These are phyloP conservation scores for Heliconius ismenius DNA, from an alignment of 2,888 invertebrate genomes.

Conservation along the genomic window DNA sequence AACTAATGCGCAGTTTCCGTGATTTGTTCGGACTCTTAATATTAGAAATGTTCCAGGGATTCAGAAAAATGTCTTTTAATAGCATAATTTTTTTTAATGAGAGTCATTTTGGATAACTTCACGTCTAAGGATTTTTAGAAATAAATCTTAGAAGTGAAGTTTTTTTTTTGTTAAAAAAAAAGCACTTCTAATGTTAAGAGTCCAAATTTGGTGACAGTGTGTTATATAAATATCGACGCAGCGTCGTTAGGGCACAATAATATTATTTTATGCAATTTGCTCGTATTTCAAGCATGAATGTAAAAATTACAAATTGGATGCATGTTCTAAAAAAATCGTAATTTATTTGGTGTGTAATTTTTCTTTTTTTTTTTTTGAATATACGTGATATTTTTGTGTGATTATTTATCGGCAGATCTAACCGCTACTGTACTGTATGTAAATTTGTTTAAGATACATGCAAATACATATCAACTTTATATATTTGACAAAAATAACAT, in stretches of 20 bases:
- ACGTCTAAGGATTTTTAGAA: neutral
- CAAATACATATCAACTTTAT: slow-evolving; percentile 73
- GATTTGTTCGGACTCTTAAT: slow-evolving; percentile 6
- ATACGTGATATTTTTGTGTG: slow-evolving; percentile 46
- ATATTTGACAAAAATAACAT: slow-evolving; percentile 61
- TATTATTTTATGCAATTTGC: slow-evolving; percentile 39
- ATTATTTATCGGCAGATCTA: slow-evolving; percentile 43
- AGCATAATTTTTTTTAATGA: neutral
- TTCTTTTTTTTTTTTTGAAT: slow-evolving; percentile 25
- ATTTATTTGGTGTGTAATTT: slow-evolving; percentile 45
- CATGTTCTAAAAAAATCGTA: slow-evolving; percentile 44
- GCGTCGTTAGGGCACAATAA: slow-evolving; percentile 33
- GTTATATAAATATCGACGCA: slow-evolving; percentile 7
- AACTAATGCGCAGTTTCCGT: neutral
- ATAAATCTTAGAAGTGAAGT: too few species aligned
- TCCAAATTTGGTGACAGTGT: slow-evolving; percentile 22
- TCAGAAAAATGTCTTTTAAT: neutral
- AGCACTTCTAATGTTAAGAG: slow-evolving; percentile 7
- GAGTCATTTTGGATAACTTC: neutral
- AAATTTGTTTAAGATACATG: slow-evolving; percentile 44
- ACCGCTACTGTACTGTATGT: slow-evolving; percentile 32
- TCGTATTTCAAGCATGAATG: slow-evolving; percentile 29
- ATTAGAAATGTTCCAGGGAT: slow-evolving; percentile 7
- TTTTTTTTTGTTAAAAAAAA: too few species aligned
- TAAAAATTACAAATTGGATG: slow-evolving; percentile 45